Base-by-base conservation (phyloP, 2,888 invertebrate species). In the Zygaena filipendulae region DNA sequence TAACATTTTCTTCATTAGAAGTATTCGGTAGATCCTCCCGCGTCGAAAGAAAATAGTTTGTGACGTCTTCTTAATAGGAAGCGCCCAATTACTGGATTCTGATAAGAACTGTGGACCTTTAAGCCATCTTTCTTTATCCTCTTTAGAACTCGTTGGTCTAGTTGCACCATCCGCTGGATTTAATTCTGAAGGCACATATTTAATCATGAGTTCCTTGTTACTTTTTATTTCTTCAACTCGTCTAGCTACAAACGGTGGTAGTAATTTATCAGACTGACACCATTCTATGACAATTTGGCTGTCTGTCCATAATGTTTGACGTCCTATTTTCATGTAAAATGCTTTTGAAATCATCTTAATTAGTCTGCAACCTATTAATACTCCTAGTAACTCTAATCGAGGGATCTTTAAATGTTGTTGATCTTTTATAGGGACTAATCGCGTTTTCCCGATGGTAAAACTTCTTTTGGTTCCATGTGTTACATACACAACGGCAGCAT, bases 401-500 rank as follows among this genome's bases (percentile, higher is more conserved):
- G 29, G 33, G 2, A 33, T 29, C 1, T 25, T 9, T 8, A 33
- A 16, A 4, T 27, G n/a, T 4, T 23, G 13, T 23, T 21, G 16
- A 4, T 31, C 31, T 20, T 31, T 22, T 8, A n/a, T 11, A 11
- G 21, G 21, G 2, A 16, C 11, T 4, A 33, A 3, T 3, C 25
- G n/a, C 14, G 25, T 12, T 19, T 24, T 31, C 22, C 1, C 14
- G 19, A n/a, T 30, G 29, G 8, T 30, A n/a, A 12, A 30, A 2
- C 13, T 12, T 8, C 2, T 20, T 13, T 7, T 7, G 3, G 5
- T 4, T 18, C 7, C 16, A 6, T 7, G 5, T 16, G 5, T 16
- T 6, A 35, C 3, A 12, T 32, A 35, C 7, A 31, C 23, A 2
- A 27, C 27, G 4, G 32, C 29, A 11, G 32, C 32, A 27, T 36